Percentiles rank a stretch among this genome's conserved stretches.
phyloP scores from a whole-genome alignment of 2,797 vertebrate species.

The Aythya fuligula region DNA sequence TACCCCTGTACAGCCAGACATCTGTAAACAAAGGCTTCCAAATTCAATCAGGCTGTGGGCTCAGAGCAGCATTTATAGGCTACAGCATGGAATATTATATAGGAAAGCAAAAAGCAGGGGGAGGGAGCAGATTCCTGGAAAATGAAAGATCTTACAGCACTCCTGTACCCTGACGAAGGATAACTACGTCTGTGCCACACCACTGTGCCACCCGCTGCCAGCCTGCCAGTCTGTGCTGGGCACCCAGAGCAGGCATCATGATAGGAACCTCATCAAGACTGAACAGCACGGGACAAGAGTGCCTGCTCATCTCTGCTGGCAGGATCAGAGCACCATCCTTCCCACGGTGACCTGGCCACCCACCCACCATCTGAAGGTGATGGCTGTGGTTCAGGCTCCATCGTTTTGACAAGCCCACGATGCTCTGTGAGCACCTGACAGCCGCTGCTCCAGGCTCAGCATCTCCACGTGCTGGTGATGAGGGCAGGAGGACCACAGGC shows the following conservation, averaged over 20 bases:
- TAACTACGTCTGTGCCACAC: neutral
- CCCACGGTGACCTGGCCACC: neutral
- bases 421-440: neutral
- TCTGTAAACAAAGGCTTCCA: conserved; percentile 90
- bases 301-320: neutral
- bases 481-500: neutral
- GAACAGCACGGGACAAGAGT: neutral
- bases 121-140: conserved; percentile 80
- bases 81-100: conserved; percentile 84
- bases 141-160: conserved; percentile 66
- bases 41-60: conserved; percentile 87
- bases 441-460: neutral
- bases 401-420: neutral
- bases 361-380: neutral
- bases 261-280: neutral
- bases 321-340: neutral
- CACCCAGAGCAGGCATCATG: neutral
- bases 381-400: neutral
- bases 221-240: neutral
- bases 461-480: neutral
- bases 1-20: conserved; percentile 87
- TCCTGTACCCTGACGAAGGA: neutral
- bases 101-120: conserved; percentile 77
- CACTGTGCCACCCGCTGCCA: neutral
- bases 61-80: conserved; percentile 83